A percentile compares a stretch with the other conserved stretches of the same genome.
phyloP scores from a whole-genome alignment of 2,797 vertebrate species.

The Oophaga sylvatica region DNA sequence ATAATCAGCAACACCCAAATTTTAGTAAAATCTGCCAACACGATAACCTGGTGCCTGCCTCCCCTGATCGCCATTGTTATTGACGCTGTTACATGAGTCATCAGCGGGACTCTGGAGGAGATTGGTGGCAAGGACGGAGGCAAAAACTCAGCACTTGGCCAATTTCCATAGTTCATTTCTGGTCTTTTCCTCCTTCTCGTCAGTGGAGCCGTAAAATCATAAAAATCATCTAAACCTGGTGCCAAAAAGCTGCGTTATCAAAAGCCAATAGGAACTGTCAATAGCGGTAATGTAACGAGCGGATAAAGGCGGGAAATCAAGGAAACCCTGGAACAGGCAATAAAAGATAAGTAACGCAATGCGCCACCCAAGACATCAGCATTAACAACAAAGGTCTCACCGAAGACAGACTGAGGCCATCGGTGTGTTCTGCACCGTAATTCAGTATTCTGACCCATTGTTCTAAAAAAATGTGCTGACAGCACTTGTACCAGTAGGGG shows the following conservation, averaged over 20 bases:
- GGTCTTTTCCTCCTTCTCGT: neutral
- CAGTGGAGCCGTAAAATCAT: neutral
- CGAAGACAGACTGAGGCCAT: no score
- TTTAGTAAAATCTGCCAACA: neutral
- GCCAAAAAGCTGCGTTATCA: conserved; percentile 16
- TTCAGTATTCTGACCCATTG: neutral
- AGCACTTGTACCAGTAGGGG: neutral
- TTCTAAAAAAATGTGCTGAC: neutral
- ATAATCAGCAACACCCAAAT: neutral
- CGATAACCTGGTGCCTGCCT: no score
- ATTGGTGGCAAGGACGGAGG: neutral
- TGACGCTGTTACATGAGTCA: no score
- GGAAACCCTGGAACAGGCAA: neutral
- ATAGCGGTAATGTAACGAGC: conserved; percentile 17
- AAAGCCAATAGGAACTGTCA: conserved; percentile 22
- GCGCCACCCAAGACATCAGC: neutral
- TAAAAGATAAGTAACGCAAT: conserved; percentile 8
- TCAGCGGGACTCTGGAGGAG: no score
- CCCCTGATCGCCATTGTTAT: no score
- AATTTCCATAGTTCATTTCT: neutral
- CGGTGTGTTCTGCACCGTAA: neutral
- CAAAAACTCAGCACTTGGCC: neutral
- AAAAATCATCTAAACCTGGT: neutral
- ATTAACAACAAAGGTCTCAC: neutral
- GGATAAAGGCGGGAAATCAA: neutral